Base-by-base conservation (phyloP, 2,888 invertebrate genomes). In the Elegia similella region DNA sequence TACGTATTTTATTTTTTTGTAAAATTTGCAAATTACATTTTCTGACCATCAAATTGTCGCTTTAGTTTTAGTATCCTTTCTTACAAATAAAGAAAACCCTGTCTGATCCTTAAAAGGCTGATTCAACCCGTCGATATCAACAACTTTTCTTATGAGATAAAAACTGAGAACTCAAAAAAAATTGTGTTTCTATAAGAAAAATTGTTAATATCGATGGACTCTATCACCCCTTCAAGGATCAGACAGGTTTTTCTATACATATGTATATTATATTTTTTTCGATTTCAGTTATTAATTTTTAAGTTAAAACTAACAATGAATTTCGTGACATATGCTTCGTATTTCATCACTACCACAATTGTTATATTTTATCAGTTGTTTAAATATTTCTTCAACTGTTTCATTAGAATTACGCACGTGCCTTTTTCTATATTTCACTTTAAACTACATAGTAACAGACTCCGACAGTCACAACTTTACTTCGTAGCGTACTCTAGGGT, bases 11-110 rank as follows among this genome's bases (percentile, higher is more conserved):
- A n/a, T n/a, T n/a, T n/a, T 69, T 63, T 58, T 64, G 62, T 75
- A 61, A 59, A 71, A 72, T 77, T 79, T 72, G 68, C 62, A 67
- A 66, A 70, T 69, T 66, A 64, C 54, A 62, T 60, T 65, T 62
- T 56, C 63, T 56, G 57, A 48, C 42, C 54, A 56, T 55, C 42
- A 48, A 64, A 60, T 55, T 65, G 62, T 67, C 58, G 61, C 38
- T 67, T 56, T 17, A 66, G 44, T 62, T 63, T 64, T 58, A 52
- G 48, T 54, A 59, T 62, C 56, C 58, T 59, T 52, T 62, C 15
- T 50, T 30, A n/a, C n/a, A n/a, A n/a, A n/a, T n/a, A n/a, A n/a
- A n/a, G n/a, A n/a, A n/a, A n/a, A n/a, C n/a, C n/a, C n/a, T n/a
- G n/a, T n/a, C n/a, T n/a, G n/a, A n/a, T n/a, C n/a, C n/a, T n/a